Percentiles rank a stretch among this genome's conserved stretches.
These are phyloP conservation scores for Dermochelys coriacea DNA, from an alignment of 2,797 vertebrate species.

Conservation along the genomic window DNA sequence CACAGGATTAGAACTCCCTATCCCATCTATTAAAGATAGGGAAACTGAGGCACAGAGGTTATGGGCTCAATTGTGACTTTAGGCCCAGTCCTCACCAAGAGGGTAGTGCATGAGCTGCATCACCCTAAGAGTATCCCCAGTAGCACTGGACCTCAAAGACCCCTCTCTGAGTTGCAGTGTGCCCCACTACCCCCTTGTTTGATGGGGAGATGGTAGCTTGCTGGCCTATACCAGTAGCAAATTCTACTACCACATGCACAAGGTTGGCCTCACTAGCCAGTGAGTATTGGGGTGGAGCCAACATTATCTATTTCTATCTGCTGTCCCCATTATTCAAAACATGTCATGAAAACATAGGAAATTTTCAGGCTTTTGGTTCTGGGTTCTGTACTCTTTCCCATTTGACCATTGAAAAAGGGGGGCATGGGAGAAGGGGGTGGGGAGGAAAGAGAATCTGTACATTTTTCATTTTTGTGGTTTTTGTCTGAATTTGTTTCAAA, in stretches of 20 bases:
- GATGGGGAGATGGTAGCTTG: not conserved
- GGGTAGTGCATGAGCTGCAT: not conserved
- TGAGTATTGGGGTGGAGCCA: fast-evolving
- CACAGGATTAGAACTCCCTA: not conserved
- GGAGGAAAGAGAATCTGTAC: not conserved
- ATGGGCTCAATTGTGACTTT: not conserved
- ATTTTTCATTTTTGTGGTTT: not conserved
- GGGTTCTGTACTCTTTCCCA: not conserved
- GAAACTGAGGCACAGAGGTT: not conserved
- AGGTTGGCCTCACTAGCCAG: not conserved
- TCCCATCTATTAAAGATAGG: fast-evolving
- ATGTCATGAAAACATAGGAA: not conserved
- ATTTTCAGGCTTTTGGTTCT: not conserved
- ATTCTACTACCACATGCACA: not conserved
- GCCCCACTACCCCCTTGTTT: not conserved
- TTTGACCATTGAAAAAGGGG: not conserved
- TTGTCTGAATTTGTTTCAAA: not conserved
- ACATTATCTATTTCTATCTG: fast-evolving
- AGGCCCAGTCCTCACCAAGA: not conserved
- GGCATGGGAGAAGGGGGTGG: not conserved
- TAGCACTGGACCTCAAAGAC: not conserved
- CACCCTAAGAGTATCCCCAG: not conserved
- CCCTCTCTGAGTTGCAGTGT: not conserved
- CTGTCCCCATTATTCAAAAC: not conserved
- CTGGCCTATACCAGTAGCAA: not conserved